Percentiles rank a stretch among this genome's conserved stretches.
Evolutionary conservation across 2,888 invertebrate genomes (phyloP).

Genomic region (Eupithecia insigniata): DNA sequence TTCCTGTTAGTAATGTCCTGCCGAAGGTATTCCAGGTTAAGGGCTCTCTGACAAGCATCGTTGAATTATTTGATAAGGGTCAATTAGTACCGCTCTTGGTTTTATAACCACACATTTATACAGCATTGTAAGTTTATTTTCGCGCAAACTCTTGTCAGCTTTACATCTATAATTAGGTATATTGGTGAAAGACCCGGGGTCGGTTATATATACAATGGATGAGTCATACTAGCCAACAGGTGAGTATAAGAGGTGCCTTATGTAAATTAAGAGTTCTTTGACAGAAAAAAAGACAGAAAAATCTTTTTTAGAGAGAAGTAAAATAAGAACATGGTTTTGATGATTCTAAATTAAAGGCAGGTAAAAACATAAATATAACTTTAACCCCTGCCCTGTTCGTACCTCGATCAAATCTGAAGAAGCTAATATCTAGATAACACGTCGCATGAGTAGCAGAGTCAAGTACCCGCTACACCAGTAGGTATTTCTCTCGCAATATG

Average conservation of each 20-base stretch:
- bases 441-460: neutral
- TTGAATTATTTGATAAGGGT: slow-evolving; percentile 9
- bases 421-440: neutral
- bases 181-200: neutral
- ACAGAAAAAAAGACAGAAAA: no score
- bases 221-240: no score
- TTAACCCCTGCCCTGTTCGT: no score
- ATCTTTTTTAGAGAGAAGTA: no score
- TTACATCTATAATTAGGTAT: neutral
- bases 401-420: neutral
- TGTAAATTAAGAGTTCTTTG: no score
- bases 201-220: neutral
- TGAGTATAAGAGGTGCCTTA: no score
- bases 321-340: no score
- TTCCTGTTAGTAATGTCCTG: neutral
- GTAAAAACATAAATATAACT: neutral
- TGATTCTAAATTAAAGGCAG: no score
- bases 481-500: neutral
- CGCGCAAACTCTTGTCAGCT: neutral
- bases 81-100: slow-evolving; percentile 1
- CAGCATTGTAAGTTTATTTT: neutral
- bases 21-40: neutral
- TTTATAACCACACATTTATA: neutral
- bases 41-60: neutral
- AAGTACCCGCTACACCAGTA: neutral